Evolutionary conservation across 2,113 vertebrate species (phyloP), one percentile per base, ranked within the genome.

Genomic region (Perca fluviatilis): DNA sequence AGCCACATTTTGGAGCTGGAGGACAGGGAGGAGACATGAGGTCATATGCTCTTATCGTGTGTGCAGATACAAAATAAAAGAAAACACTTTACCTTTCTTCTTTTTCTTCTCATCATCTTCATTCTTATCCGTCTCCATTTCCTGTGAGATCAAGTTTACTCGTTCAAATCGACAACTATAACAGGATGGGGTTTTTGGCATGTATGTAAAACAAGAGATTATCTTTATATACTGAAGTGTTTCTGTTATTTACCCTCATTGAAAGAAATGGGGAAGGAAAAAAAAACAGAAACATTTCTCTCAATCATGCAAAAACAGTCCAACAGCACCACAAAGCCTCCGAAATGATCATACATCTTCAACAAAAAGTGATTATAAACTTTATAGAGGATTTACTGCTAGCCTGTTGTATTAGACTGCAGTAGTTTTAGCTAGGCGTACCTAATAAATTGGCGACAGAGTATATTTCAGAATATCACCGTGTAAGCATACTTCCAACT

Each of bases 61-160:
- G 21, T 27, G 21, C 30, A 27, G 16, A 74, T n/a, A 15, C 19
- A 49, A 7, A n/a, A 79, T 11, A 43, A 11, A 46, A 54, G 25
- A 49, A 54, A 62, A 68, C 4, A 25, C 7, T n/a, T 79, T 70
- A 96, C 95, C 86, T 89, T 96, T 96, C 82, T 95, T 94, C 82
- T 93, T 89, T 53, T 95, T 94, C 93, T 96, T 96, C 82, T 96
- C 95, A 21, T 96, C 95, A 1, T 95, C 97, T 40, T 97, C 96
- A 27, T 95, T 95, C 43, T 97, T 96, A 81, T 97, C 97, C 0
- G 96, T 97, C 90, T 97, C 97, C 97, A 97, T 98, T 92, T 97
- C 93, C 95, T 96, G 73, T 27, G n/a, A 78, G n/a, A 54, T 13
- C 21, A 63, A 25, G 21, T 27, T 15, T 3, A 51, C 8, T 80